Base-by-base conservation (phyloP, 2,888 invertebrate genomes). In the Asteroscopus sphinx region DNA sequence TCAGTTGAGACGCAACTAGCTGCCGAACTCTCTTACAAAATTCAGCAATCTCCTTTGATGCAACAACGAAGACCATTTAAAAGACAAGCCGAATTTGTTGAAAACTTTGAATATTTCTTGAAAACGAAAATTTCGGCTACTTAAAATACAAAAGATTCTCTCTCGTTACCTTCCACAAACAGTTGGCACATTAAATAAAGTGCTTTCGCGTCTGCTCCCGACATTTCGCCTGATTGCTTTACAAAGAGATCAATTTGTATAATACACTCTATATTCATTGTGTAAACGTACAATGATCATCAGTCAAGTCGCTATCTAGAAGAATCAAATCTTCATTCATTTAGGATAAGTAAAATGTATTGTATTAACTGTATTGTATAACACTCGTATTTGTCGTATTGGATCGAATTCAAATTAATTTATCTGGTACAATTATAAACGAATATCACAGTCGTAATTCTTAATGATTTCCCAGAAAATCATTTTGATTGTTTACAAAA, bases 261-360 rank as follows among this genome's bases (percentile, higher is more conserved):
- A 45, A 44, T 35, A 26, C 12, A 25, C 15, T 15, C 13, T 28
- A 21, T 16, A 6, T 25, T 28, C n/a, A 17, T 40, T 47, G 37
- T 17, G 32, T 36, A 35, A n/a, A 15, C 12, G 15, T n/a, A 51
- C 40, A 40, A 48, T 17, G 35, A 30, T 40, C 35, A 61, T 53
- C 17, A 13, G 12, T 62, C 61, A 53, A 32, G 28, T 9, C 9
- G 21, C 28, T 59, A 62, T 44, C 36, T 47, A 7, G 16, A 13
- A 8, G 13, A 11, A 25, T 15, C 30, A 15, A 37, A 47, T 21
- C 4, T 21, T 21, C 21, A 21, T 21, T 21, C 4, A 21, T 21
- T 6, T 21, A 4, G 4, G 21, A 4, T 4, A 21, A 21, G n/a
- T n/a, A n/a, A n/a, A n/a, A n/a, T n/a, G n/a, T n/a, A n/a, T n/a